Percentiles rank a stretch among this genome's conserved stretches.
These are phyloP conservation scores for Dufourea novaeangliae DNA, from an alignment of 1,140 invertebrate species.

Conservation along the genomic window DNA sequence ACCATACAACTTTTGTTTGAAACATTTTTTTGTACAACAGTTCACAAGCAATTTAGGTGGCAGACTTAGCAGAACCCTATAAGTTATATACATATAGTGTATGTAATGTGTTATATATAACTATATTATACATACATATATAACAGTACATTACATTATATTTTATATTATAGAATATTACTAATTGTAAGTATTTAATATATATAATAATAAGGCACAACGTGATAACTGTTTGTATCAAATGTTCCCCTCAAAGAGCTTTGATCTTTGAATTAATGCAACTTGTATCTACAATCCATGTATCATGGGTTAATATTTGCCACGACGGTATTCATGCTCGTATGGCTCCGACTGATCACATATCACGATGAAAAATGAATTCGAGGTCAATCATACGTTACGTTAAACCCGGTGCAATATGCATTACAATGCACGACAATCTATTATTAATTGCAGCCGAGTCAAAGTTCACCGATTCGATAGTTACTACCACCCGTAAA, in stretches of 20 bases:
- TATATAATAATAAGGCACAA: no score
- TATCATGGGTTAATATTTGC: constrained; percentile 24
- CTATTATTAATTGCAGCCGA: constrained; percentile 23
- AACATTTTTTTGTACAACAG: no score
- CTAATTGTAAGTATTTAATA: no score
- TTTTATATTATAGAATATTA: no score
- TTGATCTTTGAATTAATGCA: constrained; percentile 8
- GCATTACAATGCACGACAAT: constrained; percentile 20
- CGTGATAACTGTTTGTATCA: no score
- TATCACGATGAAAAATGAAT: constrained; percentile 37
- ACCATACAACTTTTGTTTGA: no score
- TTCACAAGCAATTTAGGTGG: no score
- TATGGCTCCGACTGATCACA: neutral
- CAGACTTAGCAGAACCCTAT: no score
- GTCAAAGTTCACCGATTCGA: constrained; percentile 3
- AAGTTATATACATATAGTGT: no score
- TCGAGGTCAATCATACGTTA: constrained; percentile 32
- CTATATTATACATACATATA: no score
- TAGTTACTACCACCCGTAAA: neutral
- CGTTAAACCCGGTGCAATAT: neutral
- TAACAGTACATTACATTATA: no score
- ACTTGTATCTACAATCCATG: neutral
- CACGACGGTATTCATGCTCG: neutral
- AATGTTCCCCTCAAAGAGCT: neutral
- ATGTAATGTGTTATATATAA: no score